Percentiles rank a stretch among this genome's conserved stretches.
These are phyloP conservation scores for Pseudomyrmex concolor DNA, from an alignment of 1,140 invertebrate species.

Conservation along the genomic window DNA sequence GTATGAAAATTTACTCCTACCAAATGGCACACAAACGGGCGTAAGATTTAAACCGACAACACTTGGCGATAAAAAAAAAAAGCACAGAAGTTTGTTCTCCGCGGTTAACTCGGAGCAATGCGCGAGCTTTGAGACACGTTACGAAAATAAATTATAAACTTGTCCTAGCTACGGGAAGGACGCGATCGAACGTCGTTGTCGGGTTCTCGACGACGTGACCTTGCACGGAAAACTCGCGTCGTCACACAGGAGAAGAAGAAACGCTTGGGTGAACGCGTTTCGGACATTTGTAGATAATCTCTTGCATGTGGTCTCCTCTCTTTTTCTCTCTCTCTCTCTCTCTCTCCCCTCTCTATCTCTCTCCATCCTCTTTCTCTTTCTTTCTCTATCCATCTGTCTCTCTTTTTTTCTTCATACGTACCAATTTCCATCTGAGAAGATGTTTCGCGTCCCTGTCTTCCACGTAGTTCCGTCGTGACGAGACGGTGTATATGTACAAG, in stretches of 20 bases:
- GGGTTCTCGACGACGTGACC: neutral
- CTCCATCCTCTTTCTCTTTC: neutral
- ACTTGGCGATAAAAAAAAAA: neutral
- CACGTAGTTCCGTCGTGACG: conserved; percentile 49
- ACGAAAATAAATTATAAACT: conserved; percentile 45
- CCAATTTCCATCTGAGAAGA: conserved; percentile 74
- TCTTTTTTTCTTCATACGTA: conserved; percentile 44
- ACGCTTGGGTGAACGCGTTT: neutral
- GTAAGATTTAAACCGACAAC: too few species aligned
- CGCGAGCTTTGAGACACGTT: conserved; percentile 16
- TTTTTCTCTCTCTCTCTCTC: neutral
- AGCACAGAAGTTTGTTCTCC: neutral
- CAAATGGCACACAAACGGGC: too few species aligned
- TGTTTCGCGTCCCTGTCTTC: conserved; percentile 49
- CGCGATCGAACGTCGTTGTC: neutral
- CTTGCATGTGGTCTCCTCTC: neutral
- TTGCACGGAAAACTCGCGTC: conserved; percentile 13
- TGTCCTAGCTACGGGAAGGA: conserved; percentile 9
- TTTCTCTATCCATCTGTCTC: neutral
- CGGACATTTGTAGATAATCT: neutral
- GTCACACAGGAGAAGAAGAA: neutral
- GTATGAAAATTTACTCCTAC: too few species aligned
- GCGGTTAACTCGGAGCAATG: neutral
- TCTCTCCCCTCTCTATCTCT: neutral
- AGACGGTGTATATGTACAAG: conserved; percentile 11